Evolutionary conservation across 2,113 vertebrate species (phyloP), one percentile per base, ranked within the genome.

Genomic region (Vimba vimba): DNA sequence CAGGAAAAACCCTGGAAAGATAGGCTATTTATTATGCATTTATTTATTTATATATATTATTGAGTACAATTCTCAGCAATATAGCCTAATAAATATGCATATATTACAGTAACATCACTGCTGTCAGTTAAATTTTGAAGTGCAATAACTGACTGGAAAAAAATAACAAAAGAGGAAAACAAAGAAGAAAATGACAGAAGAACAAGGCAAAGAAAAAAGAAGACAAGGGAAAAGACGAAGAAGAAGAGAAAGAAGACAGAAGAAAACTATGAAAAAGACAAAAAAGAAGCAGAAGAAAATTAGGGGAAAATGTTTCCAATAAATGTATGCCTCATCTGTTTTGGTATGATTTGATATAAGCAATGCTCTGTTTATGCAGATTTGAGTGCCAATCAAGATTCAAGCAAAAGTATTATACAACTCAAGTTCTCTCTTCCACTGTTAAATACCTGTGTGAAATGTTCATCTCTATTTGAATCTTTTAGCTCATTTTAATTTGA

Each of bases 401-500:
- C 4, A 73, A 73, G 27, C 6, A 11, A 4, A 52, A n/a, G 1
- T 47, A 66, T 69, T 73, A 2, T 39, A 73, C 23, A 83, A 6
- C 50, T 47, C 13, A 39, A 57, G 57, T 43, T 73, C 47, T 71
- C 33, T 73, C 9, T 52, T 6, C 59, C 43, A 30, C 66, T 17
- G 27, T 57, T 73, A 33, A 71, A 83, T 39, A n/a, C 79, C 33
- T 52, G 82, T 52, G 68, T 88, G 68, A 86, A 87, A 47, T 85
- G 87, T 47, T 87, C 71, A 84, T 71, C 71, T 21, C 77, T 85
- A 52, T 43, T 43, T 43, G 7, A 43, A 43, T 43, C 39, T 43
- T 43, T 43, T 9, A 43, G 43, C 7, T 43, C 43, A 52, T 17
- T 52, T 52, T 52, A 52, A 52, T 52, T 17, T 52, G 4, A 52